Base-by-base conservation (phyloP, 2,888 invertebrate species). In the Cantharis lateralis region DNA sequence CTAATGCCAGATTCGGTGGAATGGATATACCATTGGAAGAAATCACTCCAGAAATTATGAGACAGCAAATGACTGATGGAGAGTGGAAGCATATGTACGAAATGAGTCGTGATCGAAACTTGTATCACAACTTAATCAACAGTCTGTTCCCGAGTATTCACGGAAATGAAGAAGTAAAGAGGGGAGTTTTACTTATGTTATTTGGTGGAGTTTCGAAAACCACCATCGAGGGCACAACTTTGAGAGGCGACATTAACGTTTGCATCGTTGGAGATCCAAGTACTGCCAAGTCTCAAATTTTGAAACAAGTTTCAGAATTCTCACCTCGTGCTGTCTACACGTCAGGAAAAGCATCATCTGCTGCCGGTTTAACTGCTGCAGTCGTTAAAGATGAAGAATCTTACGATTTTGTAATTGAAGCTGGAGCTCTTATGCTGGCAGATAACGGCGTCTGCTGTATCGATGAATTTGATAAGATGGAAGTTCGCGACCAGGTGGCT, bases 391-490 rank as follows among this genome's bases (percentile, higher is more conserved):
- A 99, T 86, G 99, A 99, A 87, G 99, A 99, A 88, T 96, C 98
- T 0, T 95, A 95, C 80, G 99, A 99, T 89, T 99, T 99, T 89
- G 99, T 99, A 10, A 99, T 99, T 79, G 99, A 99, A 90, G 99
- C 99, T 9, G 99, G 99, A n/a, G 99, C 99, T 0, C 89, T 99
- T 28, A 99, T 99, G 99, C 90, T 99, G 84, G 99, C 99, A 0
- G 99, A 99, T 89, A 98, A 98, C 86, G 98, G 98, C 5, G 96
- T 99, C 68, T 99, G 99, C 85, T 99, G 99, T 87, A 99, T 99
- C 83, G 99, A 99, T 85, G 99, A 99, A 89, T 99, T 99, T 88
- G 99, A 99, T 88, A 99, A 99, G 90, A 99, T 99, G 99, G 99
- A 99, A 87, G 92, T 92, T 0, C 92, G 93, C 69, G 99, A 99